A percentile compares a stretch with the other conserved stretches of the same genome.
phyloP scores from a whole-genome alignment of 1,140 invertebrate genomes.

The Palaemon carinicauda region DNA sequence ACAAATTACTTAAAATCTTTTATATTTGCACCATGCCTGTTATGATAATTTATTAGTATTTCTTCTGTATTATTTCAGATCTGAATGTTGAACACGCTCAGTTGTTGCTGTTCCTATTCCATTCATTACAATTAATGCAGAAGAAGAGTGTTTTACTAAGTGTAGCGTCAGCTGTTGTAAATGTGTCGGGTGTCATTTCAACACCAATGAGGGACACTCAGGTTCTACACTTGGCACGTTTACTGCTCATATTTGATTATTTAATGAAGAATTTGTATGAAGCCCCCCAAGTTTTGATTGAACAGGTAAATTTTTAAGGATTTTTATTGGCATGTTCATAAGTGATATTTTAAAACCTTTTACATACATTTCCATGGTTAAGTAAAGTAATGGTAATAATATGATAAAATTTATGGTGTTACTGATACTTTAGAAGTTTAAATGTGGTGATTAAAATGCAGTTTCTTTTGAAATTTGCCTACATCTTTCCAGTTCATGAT shows the following conservation, averaged over 20 bases:
- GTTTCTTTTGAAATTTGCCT: too few relatives aligned
- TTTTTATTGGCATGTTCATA: too few relatives aligned
- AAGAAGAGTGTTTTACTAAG: conserved; percentile 87
- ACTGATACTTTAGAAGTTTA: too few relatives aligned
- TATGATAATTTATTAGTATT: conserved; percentile 63
- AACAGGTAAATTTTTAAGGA: conserved; percentile 65
- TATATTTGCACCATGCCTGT: too few relatives aligned
- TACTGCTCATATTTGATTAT: conserved; percentile 92
- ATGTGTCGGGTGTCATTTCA: conserved; percentile 54
- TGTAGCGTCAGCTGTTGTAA: conserved; percentile 57
- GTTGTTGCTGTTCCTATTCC: conserved; percentile 90
- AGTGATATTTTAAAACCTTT: too few relatives aligned
- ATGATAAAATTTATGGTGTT: too few relatives aligned
- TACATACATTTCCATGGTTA: too few relatives aligned
- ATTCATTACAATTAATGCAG: conserved; percentile 93
- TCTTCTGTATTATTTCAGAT: conserved; percentile 71
- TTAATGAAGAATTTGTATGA: conserved; percentile 95
- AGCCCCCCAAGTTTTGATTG: conserved; percentile 67
- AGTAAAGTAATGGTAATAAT: too few relatives aligned
- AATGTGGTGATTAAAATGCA: too few relatives aligned
- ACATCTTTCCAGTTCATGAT: too few relatives aligned
- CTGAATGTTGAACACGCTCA: conserved; percentile 96
- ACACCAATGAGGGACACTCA: conserved; percentile 61
- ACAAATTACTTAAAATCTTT: too few relatives aligned
- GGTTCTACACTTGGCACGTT: conserved; percentile 81